Conservation (phyloP, 2,888 invertebrate species). For the Phaonia tiefii region DNA sequence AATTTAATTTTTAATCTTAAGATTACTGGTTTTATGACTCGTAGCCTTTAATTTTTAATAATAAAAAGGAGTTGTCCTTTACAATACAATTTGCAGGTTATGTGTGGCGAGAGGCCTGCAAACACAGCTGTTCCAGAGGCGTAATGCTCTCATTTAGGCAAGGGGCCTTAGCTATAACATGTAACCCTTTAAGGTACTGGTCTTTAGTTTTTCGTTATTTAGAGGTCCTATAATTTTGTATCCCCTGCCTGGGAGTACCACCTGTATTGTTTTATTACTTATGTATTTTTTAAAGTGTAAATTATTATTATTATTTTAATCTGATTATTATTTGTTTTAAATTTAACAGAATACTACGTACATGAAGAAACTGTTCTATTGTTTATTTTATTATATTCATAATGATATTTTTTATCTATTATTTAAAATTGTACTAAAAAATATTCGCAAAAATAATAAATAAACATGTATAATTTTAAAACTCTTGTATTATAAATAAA, state of each 20-base stretch:
- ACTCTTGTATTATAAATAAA: slow-evolving; percentile 60
- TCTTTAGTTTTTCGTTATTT: slow-evolving; percentile 42
- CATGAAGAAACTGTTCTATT: slow-evolving; percentile 39
- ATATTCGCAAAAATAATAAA: slow-evolving; percentile 12
- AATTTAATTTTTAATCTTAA: no score
- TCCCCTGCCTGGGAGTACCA: not conserved
- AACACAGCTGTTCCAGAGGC: no score
- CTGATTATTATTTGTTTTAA: slow-evolving; percentile 24
- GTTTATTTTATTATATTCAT: slow-evolving; percentile 30
- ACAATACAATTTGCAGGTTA: no score
- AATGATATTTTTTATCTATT: slow-evolving; percentile 40
- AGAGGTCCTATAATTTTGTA: slow-evolving; percentile 19
- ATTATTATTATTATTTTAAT: slow-evolving; percentile 32
- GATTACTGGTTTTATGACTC: no score
- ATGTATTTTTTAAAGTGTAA: slow-evolving; percentile 35
- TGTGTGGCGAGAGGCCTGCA: no score
- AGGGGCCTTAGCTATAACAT: no score
- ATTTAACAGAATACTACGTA: no score
- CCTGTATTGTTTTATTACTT: no score
- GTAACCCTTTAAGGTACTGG: slow-evolving; percentile 61
- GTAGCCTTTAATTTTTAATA: no score
- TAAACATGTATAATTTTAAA: slow-evolving; percentile 15
- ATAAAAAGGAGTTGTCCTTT: no score
- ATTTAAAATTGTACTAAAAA: slow-evolving; percentile 44
- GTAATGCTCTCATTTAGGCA: no score